Evolutionary conservation across 1,140 invertebrate species (phyloP), one percentile per base, ranked within the genome.

Genomic region (Heliconius hermathena): DNA sequence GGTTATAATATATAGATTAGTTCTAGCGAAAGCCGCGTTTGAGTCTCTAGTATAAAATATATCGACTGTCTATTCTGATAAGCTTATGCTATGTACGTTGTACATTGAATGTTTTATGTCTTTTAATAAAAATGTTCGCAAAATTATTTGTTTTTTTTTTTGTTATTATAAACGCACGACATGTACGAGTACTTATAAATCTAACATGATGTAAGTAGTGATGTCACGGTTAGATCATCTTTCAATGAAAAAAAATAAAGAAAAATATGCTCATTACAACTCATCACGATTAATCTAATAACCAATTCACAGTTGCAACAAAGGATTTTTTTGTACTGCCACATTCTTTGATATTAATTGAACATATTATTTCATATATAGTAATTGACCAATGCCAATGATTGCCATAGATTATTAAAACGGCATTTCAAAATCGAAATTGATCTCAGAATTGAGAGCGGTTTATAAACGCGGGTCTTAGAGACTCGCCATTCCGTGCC

Each of bases 181-280:
- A 8, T 57, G 22, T 16, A 54, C 20, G 52, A 6, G n/a, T 54
- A 66, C 22, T 18, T 52, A 52, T 18, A 66, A 29, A 66, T 66
- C 9, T 66, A 16, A 9, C 22, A 70, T 70, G 36, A 70, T 46
- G 74, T 49, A 66, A 76, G 52, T 46, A 60, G 26, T 76, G 74
- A 76, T 70, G 22, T 76, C 74, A 76, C 74, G 22, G 33, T 26
- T 76, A 76, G 20, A 70, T 46, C 57, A 76, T 70, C 74, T 8
- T 46, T 22, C n/a, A 66, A 26, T 26, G 22, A 11, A 66, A 66
- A 66, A 36, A 66, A 66, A 66, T 66, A 66, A 26, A 26, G 60
- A 66, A 66, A 66, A 66, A 66, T 66, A 66, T 66, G 60, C 22
- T 66, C 60, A 66, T 66, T 66, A 66, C n/a, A 66, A 66, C 11